These are phyloP conservation scores for Poeciliopsis prolifica DNA, from an alignment of 2,113 vertebrate species.

Conservation along the genomic window DNA sequence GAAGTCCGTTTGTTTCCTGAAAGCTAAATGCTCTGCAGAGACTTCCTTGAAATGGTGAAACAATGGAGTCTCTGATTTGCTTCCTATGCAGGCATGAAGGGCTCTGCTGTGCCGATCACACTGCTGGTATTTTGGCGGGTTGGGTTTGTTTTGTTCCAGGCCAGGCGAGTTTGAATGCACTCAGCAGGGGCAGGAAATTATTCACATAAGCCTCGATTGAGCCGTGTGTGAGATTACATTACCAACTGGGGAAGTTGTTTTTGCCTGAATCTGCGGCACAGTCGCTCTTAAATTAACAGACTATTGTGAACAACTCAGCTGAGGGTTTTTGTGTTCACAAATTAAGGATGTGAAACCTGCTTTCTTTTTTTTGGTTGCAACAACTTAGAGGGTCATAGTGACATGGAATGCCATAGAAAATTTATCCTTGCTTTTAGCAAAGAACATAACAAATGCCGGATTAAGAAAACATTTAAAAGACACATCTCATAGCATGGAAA, in stretches of 20 bases:
- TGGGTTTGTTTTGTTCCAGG: constrained; percentile 40
- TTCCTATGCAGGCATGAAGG: constrained; percentile 45
- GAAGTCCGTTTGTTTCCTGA: constrained; percentile 32
- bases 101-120: constrained; percentile 1
- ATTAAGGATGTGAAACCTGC: constrained; percentile 17
- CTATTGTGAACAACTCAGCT: constrained; percentile 39
- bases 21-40: constrained; percentile 29
- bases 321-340: constrained; percentile 5
- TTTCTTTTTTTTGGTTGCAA: background rate
- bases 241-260: constrained; percentile 60
- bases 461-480: background rate
- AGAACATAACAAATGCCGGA: no score
- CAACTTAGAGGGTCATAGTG: background rate
- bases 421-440: background rate
- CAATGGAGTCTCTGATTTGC: constrained; percentile 57
- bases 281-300: constrained; percentile 41
- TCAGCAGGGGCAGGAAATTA: constrained; percentile 66
- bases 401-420: background rate
- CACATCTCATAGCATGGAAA: no score
- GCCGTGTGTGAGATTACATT: constrained; percentile 43
- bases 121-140: background rate
- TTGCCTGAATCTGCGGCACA: constrained; percentile 45
- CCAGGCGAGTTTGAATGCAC: constrained; percentile 45
- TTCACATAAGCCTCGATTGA: constrained; percentile 34
- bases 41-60: constrained; percentile 63